Conservation (phyloP, 1,140 invertebrate species). For the Pseudomyrmex pallidus region DNA sequence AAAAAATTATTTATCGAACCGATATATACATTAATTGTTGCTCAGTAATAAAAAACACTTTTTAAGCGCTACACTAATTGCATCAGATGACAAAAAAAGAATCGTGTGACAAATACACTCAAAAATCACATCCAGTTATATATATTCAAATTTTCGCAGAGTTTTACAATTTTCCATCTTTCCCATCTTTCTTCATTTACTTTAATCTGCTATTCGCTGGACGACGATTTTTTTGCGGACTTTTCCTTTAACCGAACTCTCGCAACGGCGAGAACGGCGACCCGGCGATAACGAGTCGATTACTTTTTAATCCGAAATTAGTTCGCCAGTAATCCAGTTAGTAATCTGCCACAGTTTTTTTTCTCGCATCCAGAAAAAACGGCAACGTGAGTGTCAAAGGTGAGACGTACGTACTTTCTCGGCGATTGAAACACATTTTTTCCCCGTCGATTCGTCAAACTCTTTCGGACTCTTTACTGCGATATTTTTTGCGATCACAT, state of each 20-base stretch:
- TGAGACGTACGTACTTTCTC: background rate
- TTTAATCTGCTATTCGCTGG: slow-evolving; percentile 50
- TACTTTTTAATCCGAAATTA: slow-evolving; percentile 75
- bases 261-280: slow-evolving; percentile 12
- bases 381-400: background rate
- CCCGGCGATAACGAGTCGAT: slow-evolving; percentile 35
- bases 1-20: too few relatives aligned
- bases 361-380: slow-evolving; percentile 25
- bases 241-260: slow-evolving; percentile 38
- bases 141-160: slow-evolving; percentile 16
- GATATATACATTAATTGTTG: too few relatives aligned
- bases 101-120: background rate
- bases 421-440: too few relatives aligned
- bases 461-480: background rate
- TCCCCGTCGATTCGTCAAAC: background rate
- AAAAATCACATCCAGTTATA: background rate
- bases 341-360: slow-evolving; percentile 58
- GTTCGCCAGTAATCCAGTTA: slow-evolving; percentile 68
- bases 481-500: background rate
- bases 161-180: slow-evolving; percentile 25
- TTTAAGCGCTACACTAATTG: too few relatives aligned
- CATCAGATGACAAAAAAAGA: background rate
- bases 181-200: slow-evolving; percentile 52
- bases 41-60: too few relatives aligned
- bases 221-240: slow-evolving; percentile 11